These are phyloP conservation scores for Cottus gobio DNA, from an alignment of 2,113 vertebrate genomes.

Conservation along the genomic window DNA sequence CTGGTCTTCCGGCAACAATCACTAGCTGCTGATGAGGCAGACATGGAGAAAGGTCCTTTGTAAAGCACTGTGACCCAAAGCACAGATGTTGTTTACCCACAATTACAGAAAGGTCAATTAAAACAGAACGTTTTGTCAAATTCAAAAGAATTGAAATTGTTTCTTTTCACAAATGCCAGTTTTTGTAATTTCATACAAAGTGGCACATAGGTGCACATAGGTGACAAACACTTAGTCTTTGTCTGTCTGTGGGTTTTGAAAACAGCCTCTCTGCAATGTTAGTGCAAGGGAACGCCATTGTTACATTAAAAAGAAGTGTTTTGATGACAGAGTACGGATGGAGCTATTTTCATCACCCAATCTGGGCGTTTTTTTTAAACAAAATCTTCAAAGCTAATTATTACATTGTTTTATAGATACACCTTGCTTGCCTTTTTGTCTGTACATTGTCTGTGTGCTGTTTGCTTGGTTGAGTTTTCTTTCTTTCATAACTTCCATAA, in stretches of 20 bases:
- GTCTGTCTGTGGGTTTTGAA: background rate
- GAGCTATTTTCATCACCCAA: background rate
- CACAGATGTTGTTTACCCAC: slow-evolving; percentile 76
- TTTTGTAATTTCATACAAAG: background rate
- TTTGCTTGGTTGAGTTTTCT: background rate
- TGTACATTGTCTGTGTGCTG: background rate
- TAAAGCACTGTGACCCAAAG: slow-evolving; percentile 27
- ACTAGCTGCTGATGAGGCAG: slow-evolving; percentile 58
- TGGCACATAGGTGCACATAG: background rate
- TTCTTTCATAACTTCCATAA: background rate
- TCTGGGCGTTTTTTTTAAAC: too few relatives aligned
- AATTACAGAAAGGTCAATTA: slow-evolving; percentile 52
- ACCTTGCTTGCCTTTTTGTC: background rate
- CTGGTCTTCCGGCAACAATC: slow-evolving; percentile 14
- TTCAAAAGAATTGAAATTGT: slow-evolving; percentile 33
- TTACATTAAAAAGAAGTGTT: too few relatives aligned
- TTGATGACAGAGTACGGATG: background rate
- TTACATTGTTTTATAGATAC: too few relatives aligned
- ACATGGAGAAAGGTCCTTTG: slow-evolving; percentile 53
- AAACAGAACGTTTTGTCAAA: slow-evolving; percentile 41
- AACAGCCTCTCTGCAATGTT: background rate
- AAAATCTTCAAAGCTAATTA: too few relatives aligned
- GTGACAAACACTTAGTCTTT: background rate
- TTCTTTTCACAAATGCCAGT: background rate
- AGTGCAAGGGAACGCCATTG: background rate